Conservation (phyloP, 2,888 invertebrate genomes). For the Biston stratarius region DNA sequence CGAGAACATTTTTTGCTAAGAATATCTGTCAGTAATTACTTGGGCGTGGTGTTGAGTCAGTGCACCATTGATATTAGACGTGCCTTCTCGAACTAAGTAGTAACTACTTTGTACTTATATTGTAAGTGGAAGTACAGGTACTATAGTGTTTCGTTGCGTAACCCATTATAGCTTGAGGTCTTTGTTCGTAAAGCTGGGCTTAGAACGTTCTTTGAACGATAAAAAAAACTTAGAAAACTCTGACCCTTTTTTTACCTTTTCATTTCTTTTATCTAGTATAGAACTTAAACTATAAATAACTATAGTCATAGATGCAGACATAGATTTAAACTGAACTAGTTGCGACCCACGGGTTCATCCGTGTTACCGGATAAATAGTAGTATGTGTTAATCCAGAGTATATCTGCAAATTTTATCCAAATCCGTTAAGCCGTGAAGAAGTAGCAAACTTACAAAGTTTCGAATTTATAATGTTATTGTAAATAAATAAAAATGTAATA, state of each 20-base stretch:
- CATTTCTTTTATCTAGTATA: too few relatives aligned
- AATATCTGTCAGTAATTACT: constrained; percentile 10
- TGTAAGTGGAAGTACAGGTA: constrained; percentile 9
- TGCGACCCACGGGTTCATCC: too few relatives aligned
- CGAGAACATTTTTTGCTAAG: constrained; percentile 20
- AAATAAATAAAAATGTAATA: too few relatives aligned
- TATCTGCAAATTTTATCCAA: too few relatives aligned
- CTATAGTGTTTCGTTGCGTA: constrained; percentile 9
- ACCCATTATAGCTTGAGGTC: constrained; percentile 7
- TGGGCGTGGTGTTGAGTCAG: constrained; percentile 27
- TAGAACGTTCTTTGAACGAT: background rate
- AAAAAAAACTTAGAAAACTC: background rate
- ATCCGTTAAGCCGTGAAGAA: too few relatives aligned
- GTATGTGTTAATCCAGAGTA: too few relatives aligned
- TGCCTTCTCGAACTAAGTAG: constrained; percentile 1
- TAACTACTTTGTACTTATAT: constrained; percentile 8
- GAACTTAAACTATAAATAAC: background rate
- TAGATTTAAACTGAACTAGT: too few relatives aligned
- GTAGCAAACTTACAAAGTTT: too few relatives aligned
- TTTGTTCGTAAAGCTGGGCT: constrained; percentile 7
- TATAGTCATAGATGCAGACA: too few relatives aligned
- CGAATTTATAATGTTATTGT: too few relatives aligned
- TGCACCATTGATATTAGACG: constrained; percentile 17
- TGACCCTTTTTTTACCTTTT: background rate
- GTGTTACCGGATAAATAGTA: too few relatives aligned